Evolutionary conservation across 2,888 invertebrate genomes (phyloP).

Genomic region (Meganola albula): DNA sequence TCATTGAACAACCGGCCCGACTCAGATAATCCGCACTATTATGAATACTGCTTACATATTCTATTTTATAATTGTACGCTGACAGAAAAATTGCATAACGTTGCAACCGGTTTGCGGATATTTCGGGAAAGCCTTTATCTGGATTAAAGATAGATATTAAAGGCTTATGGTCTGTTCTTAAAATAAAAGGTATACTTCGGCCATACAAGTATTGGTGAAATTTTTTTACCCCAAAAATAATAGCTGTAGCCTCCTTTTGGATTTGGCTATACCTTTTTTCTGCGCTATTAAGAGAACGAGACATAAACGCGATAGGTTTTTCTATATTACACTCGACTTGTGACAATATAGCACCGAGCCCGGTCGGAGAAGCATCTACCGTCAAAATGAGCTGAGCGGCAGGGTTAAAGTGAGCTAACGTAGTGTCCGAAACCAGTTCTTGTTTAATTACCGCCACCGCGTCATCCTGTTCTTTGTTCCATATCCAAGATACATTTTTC

Average conservation of each 20-base stretch:
- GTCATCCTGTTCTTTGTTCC: constrained; percentile 1
- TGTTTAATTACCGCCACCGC: constrained; percentile 1
- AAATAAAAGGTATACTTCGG: constrained; percentile 1
- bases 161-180: constrained; percentile 1
- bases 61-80: constrained; percentile 5
- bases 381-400: neutral
- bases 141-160: constrained; percentile 1
- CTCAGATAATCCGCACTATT: constrained; percentile 5
- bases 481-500: constrained; percentile 1
- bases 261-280: constrained; percentile 1
- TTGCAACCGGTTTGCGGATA: constrained; percentile 5
- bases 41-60: constrained; percentile 4
- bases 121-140: constrained; percentile 3
- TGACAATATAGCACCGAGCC: neutral
- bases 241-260: constrained; percentile 3
- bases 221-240: constrained; percentile 3
- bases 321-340: neutral
- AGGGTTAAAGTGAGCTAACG: constrained; percentile 3
- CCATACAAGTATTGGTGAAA: constrained; percentile 6
- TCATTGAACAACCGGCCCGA: constrained; percentile 1
- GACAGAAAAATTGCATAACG: constrained; percentile 3
- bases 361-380: constrained; percentile 1
- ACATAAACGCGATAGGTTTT: constrained; percentile 1
- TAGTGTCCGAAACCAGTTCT: constrained; percentile 1
- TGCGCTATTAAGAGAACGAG: constrained; percentile 1